These are phyloP conservation scores for Melipona beecheii DNA, from an alignment of 2,888 invertebrate species.

Conservation along the genomic window DNA sequence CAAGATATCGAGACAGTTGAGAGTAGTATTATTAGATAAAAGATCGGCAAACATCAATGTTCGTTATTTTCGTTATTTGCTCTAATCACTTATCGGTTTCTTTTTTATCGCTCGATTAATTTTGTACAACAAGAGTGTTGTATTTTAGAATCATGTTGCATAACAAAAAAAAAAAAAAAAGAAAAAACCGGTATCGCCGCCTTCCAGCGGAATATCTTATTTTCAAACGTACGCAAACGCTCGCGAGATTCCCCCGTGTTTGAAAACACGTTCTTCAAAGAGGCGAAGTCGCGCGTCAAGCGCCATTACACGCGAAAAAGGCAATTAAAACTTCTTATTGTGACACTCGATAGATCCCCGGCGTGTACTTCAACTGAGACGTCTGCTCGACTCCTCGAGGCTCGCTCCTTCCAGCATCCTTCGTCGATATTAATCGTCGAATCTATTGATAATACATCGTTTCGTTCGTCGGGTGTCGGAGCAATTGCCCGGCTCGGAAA, in stretches of 20 bases:
- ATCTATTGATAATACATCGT: neutral
- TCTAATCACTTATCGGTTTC: too few species aligned
- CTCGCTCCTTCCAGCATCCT: slow-evolving; percentile 2
- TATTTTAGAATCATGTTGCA: too few species aligned
- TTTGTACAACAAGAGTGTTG: too few species aligned
- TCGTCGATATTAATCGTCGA: slow-evolving; percentile 17
- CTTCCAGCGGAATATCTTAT: neutral
- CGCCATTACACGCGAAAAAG: neutral
- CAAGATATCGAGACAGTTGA: too few species aligned
- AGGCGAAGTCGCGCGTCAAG: too few species aligned
- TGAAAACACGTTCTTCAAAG: neutral
- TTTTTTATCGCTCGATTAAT: too few species aligned
- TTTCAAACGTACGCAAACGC: neutral
- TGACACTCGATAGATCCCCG: too few species aligned
- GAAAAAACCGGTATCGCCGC: neutral
- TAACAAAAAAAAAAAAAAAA: neutral
- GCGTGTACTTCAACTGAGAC: neutral
- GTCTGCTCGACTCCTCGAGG: neutral
- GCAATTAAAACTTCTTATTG: slow-evolving; percentile 19
- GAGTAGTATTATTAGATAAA: too few species aligned
- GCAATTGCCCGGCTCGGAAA: neutral
- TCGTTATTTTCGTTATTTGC: too few species aligned
- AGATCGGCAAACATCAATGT: too few species aligned
- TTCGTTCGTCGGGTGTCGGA: neutral
- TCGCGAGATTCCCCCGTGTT: neutral